Evolutionary conservation across 2,888 invertebrate genomes (phyloP).

Genomic region (Margaritifera margaritifera): DNA sequence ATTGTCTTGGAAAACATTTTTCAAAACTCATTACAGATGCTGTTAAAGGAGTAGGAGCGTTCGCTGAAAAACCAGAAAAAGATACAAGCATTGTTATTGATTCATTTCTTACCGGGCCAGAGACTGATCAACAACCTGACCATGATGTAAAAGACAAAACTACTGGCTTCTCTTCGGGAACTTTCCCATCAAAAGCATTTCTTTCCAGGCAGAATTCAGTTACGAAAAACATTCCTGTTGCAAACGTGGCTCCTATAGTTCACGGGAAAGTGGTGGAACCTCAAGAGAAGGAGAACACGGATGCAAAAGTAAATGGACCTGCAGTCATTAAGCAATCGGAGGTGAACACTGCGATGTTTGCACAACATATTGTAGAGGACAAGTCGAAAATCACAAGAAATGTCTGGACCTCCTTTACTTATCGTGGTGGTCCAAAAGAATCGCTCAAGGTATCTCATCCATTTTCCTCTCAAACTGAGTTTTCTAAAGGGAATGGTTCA

Average conservation of each 20-base stretch:
- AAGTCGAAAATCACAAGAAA: too few relatives aligned
- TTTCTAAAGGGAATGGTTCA: too few relatives aligned
- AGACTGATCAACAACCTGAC: constrained; percentile 4
- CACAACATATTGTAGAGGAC: too few relatives aligned
- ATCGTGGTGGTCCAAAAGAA: too few relatives aligned
- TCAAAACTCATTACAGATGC: constrained; percentile 39
- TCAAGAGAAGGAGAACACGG: background rate
- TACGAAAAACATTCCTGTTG: constrained; percentile 59
- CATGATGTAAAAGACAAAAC: background rate
- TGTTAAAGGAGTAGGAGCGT: constrained; percentile 24
- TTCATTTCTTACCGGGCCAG: background rate
- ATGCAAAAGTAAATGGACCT: constrained; percentile 1
- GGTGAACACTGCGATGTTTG: too few relatives aligned
- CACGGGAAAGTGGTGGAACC: constrained; percentile 33
- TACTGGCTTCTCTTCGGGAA: background rate
- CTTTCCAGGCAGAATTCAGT: constrained; percentile 31
- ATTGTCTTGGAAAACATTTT: constrained; percentile 35
- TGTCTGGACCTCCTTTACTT: too few relatives aligned
- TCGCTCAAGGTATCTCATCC: too few relatives aligned
- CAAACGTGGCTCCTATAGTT: constrained; percentile 60
- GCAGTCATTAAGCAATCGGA: background rate
- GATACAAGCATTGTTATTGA: background rate
- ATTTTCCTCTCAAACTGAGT: too few relatives aligned
- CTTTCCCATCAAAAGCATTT: constrained; percentile 24
- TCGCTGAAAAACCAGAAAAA: too few relatives aligned